Conservation (phyloP, 2,797 vertebrate genomes). For the Myotis myotis region DNA sequence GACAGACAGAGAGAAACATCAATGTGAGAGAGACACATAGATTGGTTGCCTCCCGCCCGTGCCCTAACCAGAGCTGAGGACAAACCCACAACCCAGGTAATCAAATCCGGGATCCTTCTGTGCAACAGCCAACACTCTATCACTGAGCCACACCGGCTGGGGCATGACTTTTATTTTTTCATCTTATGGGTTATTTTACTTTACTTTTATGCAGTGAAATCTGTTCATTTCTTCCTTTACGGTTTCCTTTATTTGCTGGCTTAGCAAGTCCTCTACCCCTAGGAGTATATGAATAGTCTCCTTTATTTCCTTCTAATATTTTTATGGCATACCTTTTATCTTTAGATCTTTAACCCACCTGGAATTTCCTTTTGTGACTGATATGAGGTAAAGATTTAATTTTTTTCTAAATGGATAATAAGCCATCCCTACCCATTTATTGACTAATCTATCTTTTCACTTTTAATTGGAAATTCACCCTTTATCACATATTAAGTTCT, state of each 20-base stretch:
- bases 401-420: conserved; percentile 12
- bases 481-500: neutral
- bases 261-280: conserved; percentile 3
- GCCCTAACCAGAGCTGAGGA: neutral
- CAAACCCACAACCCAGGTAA: neutral
- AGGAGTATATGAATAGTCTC: neutral
- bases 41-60: neutral
- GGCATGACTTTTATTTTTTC: neutral
- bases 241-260: neutral
- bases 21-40: neutral
- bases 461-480: neutral
- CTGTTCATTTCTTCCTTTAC: neutral
- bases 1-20: neutral
- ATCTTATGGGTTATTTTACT: neutral
- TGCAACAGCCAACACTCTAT: neutral
- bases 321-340: neutral
- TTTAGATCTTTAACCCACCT: conserved; percentile 29
- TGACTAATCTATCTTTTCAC: neutral
- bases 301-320: neutral
- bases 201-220: conserved; percentile 12
- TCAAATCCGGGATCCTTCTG: neutral
- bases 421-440: neutral
- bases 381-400: neutral
- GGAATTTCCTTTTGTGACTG: conserved; percentile 39
- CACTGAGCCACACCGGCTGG: neutral